Evolutionary conservation across 1,140 invertebrate genomes (phyloP).

Genomic region (Formica exsecta): DNA sequence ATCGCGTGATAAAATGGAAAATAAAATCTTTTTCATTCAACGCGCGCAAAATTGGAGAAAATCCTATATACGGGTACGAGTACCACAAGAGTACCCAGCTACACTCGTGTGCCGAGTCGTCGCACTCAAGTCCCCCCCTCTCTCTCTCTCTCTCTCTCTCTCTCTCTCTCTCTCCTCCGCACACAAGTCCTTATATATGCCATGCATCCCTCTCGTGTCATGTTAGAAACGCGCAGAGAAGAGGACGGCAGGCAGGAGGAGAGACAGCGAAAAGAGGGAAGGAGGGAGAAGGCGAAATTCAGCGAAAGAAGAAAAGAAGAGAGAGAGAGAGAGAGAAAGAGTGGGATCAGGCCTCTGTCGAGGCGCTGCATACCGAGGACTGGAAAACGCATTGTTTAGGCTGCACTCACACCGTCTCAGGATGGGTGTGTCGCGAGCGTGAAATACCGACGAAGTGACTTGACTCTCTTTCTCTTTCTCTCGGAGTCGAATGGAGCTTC

Average conservation of each 20-base stretch:
- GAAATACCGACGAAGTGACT: conserved; percentile 78
- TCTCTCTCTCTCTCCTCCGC: background rate
- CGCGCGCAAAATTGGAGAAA: conserved; percentile 19
- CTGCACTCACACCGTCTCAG: conserved; percentile 73
- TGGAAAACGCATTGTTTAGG: conserved; percentile 82
- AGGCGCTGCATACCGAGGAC: conserved; percentile 68
- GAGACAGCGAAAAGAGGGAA: background rate
- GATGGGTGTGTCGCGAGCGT: conserved; percentile 78
- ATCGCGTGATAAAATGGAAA: background rate
- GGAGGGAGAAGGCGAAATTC: conserved; percentile 45
- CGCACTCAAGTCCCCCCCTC: conserved; percentile 21
- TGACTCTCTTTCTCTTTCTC: no score
- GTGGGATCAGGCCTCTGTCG: conserved; percentile 61
- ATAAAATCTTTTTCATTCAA: background rate
- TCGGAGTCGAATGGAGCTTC: background rate
- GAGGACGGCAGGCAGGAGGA: background rate
- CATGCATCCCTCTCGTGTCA: conserved; percentile 57
- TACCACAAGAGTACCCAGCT: conserved; percentile 6
- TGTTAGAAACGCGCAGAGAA: conserved; percentile 6
- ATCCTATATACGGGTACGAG: background rate
- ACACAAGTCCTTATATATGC: background rate
- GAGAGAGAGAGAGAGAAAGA: conserved; percentile 53
- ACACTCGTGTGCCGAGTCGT: conserved; percentile 15
- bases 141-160: no score
- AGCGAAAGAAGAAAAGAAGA: conserved; percentile 53